Base-by-base conservation (phyloP, 2,888 invertebrate genomes). In the Polydrusus pterygomalis region DNA sequence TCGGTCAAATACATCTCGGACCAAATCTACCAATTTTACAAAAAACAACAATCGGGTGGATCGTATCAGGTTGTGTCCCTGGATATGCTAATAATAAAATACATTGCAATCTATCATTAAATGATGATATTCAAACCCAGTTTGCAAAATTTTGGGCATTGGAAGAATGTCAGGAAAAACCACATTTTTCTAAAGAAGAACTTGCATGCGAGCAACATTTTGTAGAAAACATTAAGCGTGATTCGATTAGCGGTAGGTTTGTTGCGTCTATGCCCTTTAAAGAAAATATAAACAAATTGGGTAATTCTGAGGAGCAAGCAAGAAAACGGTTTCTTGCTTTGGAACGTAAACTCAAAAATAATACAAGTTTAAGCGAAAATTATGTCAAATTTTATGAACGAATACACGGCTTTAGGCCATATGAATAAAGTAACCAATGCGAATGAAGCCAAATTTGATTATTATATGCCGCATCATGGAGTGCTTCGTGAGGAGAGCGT, bases 111-210 rank as follows among this genome's bases (percentile, higher is more conserved):
- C 25, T 64, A 45, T 13, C n/a, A 9, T 18, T 45, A 47, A 67
- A 67, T 34, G 2, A 51, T 2, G 67, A 67, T 2, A 15, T 67
- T 18, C 56, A 67, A 47, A n/a, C 15, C 13, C 49, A 67, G 20
- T n/a, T 67, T 2, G 38, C 67, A 15, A 67, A 43, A 38, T 74
- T 74, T 51, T 74, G 74, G 63, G 68, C 68, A 49, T 25, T 68
- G 17, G 62, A 68, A 62, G 67, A 62, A 25, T 58, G 43, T 34
- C 18, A 13, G 1, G 2, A 6, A 47, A 13, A 49, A 51, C 10
- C 6, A 1, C 38, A 58, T 17, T 47, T 34, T 10, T 60, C 68
- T 11, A 45, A 17, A 20, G 74, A 74, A 30, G 51, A 68, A 56
- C 17, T 47, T 11, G 17, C 47, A 43, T 73, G 73, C 25, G 67